Conservation (phyloP, 2,797 vertebrate genomes). For the Lepus townsendii region DNA sequence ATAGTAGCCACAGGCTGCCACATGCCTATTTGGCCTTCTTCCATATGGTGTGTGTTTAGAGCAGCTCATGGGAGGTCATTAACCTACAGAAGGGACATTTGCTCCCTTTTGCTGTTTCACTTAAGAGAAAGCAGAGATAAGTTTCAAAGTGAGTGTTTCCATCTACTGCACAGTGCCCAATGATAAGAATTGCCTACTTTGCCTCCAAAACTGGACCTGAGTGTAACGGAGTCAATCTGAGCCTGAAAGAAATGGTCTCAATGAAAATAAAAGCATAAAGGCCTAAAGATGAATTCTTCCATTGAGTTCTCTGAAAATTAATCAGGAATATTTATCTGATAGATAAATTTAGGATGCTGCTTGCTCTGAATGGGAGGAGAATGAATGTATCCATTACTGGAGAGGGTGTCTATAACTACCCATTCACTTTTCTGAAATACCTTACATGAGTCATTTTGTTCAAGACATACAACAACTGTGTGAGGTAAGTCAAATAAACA, state of each 20-base stretch:
- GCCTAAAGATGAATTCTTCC: not conserved
- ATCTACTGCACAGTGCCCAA: not conserved
- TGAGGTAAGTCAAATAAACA: not conserved
- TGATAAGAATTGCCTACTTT: not conserved
- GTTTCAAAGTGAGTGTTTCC: conserved; percentile 31
- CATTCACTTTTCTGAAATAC: not conserved
- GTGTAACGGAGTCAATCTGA: not conserved
- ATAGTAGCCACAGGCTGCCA: not conserved
- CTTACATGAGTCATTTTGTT: not conserved
- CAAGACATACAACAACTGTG: not conserved
- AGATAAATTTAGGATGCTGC: not conserved
- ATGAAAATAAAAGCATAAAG: not conserved
- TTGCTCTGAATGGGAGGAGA: conserved; percentile 9
- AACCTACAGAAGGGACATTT: conserved; percentile 69
- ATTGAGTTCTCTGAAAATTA: not conserved
- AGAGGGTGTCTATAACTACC: not conserved
- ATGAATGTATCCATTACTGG: not conserved
- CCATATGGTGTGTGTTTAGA: conserved; percentile 67
- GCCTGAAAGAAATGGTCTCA: not conserved
- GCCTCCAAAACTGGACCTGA: not conserved
- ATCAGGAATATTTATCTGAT: not conserved
- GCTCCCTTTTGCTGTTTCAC: conserved; percentile 72
- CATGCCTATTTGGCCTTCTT: conserved; percentile 2
- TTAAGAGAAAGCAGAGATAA: conserved; percentile 39
- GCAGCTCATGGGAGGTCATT: conserved; percentile 67